Percentiles rank a stretch among this genome's conserved stretches.
phyloP scores from a whole-genome alignment of 2,113 vertebrate species.

The Sigmodon hispidus region DNA sequence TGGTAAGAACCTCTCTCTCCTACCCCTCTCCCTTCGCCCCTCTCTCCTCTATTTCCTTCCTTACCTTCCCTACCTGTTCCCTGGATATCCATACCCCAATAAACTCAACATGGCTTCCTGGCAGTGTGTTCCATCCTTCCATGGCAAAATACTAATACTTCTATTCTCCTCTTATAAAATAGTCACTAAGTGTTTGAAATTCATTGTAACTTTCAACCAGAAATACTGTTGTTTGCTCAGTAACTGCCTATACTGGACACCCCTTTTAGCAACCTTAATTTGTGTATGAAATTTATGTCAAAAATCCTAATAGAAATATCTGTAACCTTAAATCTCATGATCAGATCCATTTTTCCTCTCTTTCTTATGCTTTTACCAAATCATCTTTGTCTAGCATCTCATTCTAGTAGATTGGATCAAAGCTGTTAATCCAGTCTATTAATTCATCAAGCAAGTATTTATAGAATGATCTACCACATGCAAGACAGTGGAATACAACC shows the following conservation, averaged over 20 bases:
- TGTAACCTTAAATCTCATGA: not conserved
- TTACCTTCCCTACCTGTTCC: no score
- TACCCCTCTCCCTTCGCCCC: no score
- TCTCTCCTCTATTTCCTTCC: no score
- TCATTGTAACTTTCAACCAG: not conserved
- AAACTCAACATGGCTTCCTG: no score
- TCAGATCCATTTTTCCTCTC: slow-evolving; percentile 25
- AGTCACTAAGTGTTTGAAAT: slow-evolving; percentile 23
- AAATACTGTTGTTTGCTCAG: slow-evolving; percentile 11
- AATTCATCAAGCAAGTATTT: slow-evolving; percentile 38
- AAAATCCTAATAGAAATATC: not conserved
- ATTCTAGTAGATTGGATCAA: slow-evolving; percentile 28
- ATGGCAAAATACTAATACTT: no score
- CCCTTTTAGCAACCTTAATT: not conserved
- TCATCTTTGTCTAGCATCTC: not conserved
- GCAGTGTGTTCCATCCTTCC: no score
- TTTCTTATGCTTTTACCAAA: slow-evolving; percentile 26
- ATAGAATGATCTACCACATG: slow-evolving; percentile 17
- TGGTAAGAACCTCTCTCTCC: no score
- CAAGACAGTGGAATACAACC: not conserved
- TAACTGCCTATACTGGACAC: not conserved
- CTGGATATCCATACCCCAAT: no score
- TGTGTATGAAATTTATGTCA: not conserved
- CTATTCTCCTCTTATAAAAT: not conserved
- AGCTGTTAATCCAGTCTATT: slow-evolving; percentile 17